phyloP scores from a whole-genome alignment of 2,888 invertebrate genomes.

The Drosophila engyochracea region DNA sequence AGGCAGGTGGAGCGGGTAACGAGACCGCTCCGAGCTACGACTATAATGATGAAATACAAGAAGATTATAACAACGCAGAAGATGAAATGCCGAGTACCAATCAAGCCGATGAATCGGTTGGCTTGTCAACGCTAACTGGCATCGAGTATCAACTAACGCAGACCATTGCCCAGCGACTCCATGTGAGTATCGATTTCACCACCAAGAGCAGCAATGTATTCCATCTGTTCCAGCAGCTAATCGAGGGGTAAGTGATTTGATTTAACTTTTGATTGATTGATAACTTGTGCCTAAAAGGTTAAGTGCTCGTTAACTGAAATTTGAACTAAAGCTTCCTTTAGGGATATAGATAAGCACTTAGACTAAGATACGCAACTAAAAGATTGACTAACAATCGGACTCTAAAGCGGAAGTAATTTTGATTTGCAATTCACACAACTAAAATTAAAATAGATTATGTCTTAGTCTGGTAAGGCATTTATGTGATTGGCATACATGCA shows the following conservation, averaged over 20 bases:
- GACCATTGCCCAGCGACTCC: conserved; percentile 80
- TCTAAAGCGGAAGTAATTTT: background rate
- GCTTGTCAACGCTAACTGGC: conserved; percentile 63
- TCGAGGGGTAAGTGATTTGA: conserved; percentile 76
- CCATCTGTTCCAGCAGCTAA: conserved; percentile 79
- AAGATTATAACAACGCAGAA: conserved; percentile 2
- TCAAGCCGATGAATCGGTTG: background rate
- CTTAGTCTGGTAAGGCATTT: background rate
- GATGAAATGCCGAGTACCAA: background rate
- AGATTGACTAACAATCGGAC: background rate
- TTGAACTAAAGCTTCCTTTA: background rate
- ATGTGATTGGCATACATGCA: background rate
- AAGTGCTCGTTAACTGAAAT: background rate
- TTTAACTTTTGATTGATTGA: background rate
- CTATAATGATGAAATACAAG: conserved; percentile 19
- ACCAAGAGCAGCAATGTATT: conserved; percentile 79
- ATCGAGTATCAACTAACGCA: conserved; percentile 83
- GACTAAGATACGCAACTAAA: background rate
- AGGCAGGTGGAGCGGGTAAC: background rate
- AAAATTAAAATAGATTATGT: background rate
- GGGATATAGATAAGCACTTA: background rate
- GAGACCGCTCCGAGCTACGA: conserved; percentile 36
- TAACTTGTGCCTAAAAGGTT: background rate
- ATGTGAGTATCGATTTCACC: conserved; percentile 77
- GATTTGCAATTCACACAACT: background rate